Conservation (phyloP, 2,113 vertebrate genomes). For the Tamias sibiricus region DNA sequence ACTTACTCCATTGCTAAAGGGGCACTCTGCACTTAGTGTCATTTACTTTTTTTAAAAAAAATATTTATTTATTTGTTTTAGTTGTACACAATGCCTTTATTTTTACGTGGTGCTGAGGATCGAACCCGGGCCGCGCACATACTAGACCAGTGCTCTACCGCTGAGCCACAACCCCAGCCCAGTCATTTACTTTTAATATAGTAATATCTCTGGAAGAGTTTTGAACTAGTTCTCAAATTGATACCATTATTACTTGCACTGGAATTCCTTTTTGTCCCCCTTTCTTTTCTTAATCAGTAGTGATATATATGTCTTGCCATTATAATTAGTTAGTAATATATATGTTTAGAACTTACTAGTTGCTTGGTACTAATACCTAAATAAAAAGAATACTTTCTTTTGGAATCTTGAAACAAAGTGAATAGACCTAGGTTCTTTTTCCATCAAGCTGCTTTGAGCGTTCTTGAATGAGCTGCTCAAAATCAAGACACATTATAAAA, state of each 20-base stretch:
- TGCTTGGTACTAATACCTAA: neutral
- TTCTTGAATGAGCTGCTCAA: neutral
- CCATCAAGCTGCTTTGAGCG: neutral
- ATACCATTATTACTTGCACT: neutral
- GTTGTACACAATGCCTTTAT: no score
- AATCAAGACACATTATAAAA: neutral
- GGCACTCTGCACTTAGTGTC: neutral
- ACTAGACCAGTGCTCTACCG: no score
- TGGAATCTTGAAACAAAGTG: slow-evolving; percentile 39
- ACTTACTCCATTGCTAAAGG: neutral
- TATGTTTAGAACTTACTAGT: neutral
- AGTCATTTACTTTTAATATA: neutral
- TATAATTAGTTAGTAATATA: neutral
- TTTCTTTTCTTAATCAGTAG: neutral
- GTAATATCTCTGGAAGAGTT: slow-evolving; percentile 23
- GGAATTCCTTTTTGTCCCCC: neutral
- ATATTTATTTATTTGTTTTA: no score
- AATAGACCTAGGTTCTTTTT: slow-evolving; percentile 4
- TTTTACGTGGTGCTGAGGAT: no score
- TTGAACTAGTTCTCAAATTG: slow-evolving; percentile 6
- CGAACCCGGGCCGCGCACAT: no score
- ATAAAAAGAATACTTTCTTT: slow-evolving; percentile 52
- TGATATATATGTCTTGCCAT: neutral
- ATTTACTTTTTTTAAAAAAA: neutral
- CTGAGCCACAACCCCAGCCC: no score